Conservation (phyloP, 2,797 vertebrate genomes). For the Chaetophractus vellerosus region DNA sequence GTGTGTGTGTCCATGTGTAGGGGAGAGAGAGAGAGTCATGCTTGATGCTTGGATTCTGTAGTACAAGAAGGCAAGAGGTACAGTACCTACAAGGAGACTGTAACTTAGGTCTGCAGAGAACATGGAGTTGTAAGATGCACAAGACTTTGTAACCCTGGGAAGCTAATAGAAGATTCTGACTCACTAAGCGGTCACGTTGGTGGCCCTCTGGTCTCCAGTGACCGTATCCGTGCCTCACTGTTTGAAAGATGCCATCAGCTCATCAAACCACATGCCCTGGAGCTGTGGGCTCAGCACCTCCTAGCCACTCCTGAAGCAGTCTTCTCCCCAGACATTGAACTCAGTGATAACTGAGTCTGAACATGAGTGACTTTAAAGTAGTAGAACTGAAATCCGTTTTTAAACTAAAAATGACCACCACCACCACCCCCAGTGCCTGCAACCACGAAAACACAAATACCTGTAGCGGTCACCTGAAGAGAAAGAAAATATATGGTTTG, state of each 20-base stretch:
- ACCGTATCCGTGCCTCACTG: neutral
- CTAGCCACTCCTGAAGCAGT: neutral
- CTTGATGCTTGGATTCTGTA: conserved; percentile 28
- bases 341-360: neutral
- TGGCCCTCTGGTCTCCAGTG: neutral
- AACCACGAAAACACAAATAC: conserved; percentile 38
- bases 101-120: conserved; percentile 10
- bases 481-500: conserved; percentile 16
- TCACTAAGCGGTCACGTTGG: neutral
- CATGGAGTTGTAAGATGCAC: neutral
- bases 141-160: conserved; percentile 36
- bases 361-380: conserved; percentile 34
- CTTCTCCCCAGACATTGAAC: neutral
- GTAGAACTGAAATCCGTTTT: neutral
- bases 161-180: conserved; percentile 30
- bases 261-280: neutral
- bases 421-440: neutral
- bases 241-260: neutral
- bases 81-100: neutral
- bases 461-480: neutral
- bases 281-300: neutral
- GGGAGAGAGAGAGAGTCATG: neutral
- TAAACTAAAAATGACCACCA: conserved; percentile 1
- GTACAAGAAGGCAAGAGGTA: neutral
- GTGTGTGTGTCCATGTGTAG: neutral